Conservation (phyloP, 2,113 vertebrate genomes). For the Planiliza haematocheilus region DNA sequence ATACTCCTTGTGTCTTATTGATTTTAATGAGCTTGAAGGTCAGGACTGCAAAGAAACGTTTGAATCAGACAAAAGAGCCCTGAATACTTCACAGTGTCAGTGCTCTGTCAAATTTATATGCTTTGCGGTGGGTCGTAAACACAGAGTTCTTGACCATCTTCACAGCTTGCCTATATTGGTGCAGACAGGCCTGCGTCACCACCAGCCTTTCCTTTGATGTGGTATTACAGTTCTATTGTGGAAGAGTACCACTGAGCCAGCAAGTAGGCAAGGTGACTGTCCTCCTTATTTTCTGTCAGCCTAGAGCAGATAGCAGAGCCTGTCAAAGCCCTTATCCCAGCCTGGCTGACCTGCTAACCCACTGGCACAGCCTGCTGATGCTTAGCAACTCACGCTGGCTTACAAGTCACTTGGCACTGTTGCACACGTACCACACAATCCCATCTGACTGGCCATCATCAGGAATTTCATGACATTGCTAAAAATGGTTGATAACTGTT, state of each 20-base stretch:
- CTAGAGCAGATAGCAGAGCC: slow-evolving; percentile 47
- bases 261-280: slow-evolving; percentile 33
- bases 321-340: slow-evolving; percentile 49
- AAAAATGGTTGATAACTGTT: slow-evolving; percentile 6
- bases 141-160: slow-evolving; percentile 32
- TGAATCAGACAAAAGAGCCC: not conserved
- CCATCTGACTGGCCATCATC: slow-evolving; percentile 23
- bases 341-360: slow-evolving; percentile 73
- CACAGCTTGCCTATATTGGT: slow-evolving; percentile 47
- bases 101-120: slow-evolving; percentile 23
- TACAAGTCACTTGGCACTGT: slow-evolving; percentile 33
- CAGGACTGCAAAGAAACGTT: not conserved
- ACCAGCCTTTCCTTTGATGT: slow-evolving; percentile 27
- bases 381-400: slow-evolving; percentile 25
- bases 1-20: not conserved
- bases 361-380: slow-evolving; percentile 55
- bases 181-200: slow-evolving; percentile 60
- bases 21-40: slow-evolving; percentile 7
- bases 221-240: slow-evolving; percentile 34
- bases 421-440: slow-evolving; percentile 28
- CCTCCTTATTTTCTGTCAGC: slow-evolving; percentile 36
- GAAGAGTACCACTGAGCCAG: slow-evolving; percentile 23
- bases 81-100: slow-evolving; percentile 8
- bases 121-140: slow-evolving; percentile 37
- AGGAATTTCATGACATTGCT: slow-evolving; percentile 17